Evolutionary conservation across 2,113 vertebrate genomes (phyloP), one percentile per base, ranked within the genome.

Genomic region (Menura novaehollandiae): DNA sequence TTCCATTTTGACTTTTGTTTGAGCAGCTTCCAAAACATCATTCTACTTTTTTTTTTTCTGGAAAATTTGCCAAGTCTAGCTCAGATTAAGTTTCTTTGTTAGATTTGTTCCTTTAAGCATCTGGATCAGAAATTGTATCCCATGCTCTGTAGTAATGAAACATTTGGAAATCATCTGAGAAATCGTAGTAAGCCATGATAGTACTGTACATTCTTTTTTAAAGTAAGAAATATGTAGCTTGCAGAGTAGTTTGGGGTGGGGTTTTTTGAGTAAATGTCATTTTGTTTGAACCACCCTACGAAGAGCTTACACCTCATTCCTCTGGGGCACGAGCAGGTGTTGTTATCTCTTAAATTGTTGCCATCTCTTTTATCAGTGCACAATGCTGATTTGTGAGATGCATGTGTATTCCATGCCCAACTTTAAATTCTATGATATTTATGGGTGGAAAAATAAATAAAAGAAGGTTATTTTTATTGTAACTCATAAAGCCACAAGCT

Each of bases 151-250:
- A 96, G 97, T 96, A 95, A 95, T 96, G 97, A 95, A 98, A 98
- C 98, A 98, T 98, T 98, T 98, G 98, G 98, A 98, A 98, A 95
- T 96, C 97, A 98, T 98, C 98, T 98, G 97, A 97, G 96, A 96
- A 95, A 94, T 93, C 22, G 2, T 87, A 97, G 96, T 96, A 91
- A 93, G 95, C 91, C 88, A 88, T 88, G 85, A 93, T 91, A 94
- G 93, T 76, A 66, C 85, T 84, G 82, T 67, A 69, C 96, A 68
- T 91, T 97, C 93, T 92, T 97, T 87, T 88, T 91, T 81, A 49
- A 87, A 67, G 35, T 56, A 73, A 78, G 76, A 91, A 95, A 90
- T 82, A 72, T 56, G 33, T 37, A 90, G 35, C 47, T 88, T 89
- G 56, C 58, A 81, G 93, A 85, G 72, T 74, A 51, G 47, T 93